These are phyloP conservation scores for Latrodectus elegans DNA, from an alignment of 2,888 invertebrate genomes.

Conservation along the genomic window DNA sequence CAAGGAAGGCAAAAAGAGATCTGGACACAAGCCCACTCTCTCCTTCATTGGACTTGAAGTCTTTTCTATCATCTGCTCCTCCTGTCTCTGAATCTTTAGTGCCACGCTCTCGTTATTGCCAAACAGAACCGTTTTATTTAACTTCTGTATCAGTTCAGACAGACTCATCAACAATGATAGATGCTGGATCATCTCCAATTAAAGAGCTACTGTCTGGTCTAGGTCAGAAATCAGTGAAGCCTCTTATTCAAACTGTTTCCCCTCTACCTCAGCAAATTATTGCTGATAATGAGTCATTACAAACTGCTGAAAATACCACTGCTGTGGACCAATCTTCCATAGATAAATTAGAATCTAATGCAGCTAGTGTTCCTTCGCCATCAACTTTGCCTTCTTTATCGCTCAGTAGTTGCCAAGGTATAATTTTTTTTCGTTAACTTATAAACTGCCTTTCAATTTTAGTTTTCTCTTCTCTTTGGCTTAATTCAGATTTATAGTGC, in stretches of 20 bases:
- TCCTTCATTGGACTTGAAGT: conserved; percentile 50
- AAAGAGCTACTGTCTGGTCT: conserved; percentile 41
- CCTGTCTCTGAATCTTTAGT: conserved; percentile 49
- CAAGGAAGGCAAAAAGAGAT: conserved; percentile 78
- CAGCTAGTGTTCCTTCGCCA: background rate
- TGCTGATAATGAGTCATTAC: background rate
- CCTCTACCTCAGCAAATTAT: conserved; percentile 30
- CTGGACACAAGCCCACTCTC: conserved; percentile 75
- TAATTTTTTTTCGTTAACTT: background rate
- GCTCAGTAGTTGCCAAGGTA: background rate
- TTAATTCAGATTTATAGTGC: too few relatives aligned
- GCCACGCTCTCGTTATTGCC: conserved; percentile 55
- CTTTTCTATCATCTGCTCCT: conserved; percentile 41
- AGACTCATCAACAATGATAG: conserved; percentile 13
- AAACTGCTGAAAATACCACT: background rate
- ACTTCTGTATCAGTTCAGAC: conserved; percentile 45
- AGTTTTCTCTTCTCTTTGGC: too few relatives aligned
- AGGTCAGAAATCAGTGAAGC: conserved; percentile 46
- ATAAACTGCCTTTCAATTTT: too few relatives aligned
- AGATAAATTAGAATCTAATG: background rate
- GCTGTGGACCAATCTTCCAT: background rate
- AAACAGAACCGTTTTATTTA: conserved; percentile 53
- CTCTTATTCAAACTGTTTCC: conserved; percentile 51
- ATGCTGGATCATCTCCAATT: conserved; percentile 57
- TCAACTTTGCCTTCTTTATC: background rate